phyloP scores from a whole-genome alignment of 2,113 vertebrate genomes.

The Craseonycteris thonglongyai region DNA sequence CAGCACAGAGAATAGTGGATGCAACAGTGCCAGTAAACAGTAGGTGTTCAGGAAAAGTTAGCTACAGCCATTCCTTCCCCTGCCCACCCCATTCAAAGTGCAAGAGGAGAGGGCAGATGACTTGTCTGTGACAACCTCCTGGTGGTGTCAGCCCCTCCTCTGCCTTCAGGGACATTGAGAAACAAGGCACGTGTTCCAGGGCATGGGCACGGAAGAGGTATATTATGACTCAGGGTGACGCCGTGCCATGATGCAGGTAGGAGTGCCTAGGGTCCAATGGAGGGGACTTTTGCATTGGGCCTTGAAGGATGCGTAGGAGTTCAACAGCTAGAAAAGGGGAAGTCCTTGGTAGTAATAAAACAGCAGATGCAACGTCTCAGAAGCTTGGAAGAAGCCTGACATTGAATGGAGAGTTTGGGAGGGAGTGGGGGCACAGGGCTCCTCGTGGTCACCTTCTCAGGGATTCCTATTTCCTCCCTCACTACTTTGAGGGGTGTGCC shows the following conservation, averaged over 20 bases:
- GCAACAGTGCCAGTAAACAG: background rate
- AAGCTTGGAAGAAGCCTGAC: background rate
- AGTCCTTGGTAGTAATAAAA: background rate
- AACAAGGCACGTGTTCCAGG: no score
- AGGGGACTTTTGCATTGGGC: background rate
- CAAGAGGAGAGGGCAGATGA: accelerated
- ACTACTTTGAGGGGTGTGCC: no score
- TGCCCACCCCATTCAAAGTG: accelerated
- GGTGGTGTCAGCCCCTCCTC: background rate
- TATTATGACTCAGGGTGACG: background rate
- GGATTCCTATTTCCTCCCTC: background rate
- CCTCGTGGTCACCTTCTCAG: background rate
- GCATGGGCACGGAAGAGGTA: background rate
- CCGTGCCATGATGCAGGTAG: background rate
- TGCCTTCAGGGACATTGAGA: background rate
- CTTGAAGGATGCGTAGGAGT: background rate
- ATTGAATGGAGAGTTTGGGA: background rate
- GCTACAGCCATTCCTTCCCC: accelerated
- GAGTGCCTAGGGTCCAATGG: background rate
- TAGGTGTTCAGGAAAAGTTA: background rate
- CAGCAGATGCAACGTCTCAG: no score
- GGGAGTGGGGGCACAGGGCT: no score
- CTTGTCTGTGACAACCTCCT: background rate
- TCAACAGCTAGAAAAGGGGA: background rate
- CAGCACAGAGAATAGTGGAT: no score